Conservation (phyloP, 2,113 vertebrate genomes). For the Raja brachyura region DNA sequence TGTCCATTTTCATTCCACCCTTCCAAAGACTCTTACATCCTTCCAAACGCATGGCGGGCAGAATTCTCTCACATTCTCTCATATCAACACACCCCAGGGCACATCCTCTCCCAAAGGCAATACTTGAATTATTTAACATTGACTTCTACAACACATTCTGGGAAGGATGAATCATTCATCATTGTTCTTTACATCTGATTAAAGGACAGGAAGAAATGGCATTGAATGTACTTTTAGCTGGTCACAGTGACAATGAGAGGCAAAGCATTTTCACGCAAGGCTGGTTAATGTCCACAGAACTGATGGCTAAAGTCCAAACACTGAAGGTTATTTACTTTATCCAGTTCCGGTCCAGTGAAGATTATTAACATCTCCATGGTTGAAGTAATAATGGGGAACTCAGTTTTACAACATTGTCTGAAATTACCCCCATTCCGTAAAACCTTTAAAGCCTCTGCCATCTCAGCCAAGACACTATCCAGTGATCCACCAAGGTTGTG, state of each 20-base stretch:
- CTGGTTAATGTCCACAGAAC: not conserved
- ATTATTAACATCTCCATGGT: not conserved
- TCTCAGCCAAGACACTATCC: no score
- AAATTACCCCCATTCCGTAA: no score
- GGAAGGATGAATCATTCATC: not conserved
- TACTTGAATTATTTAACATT: constrained; percentile 25
- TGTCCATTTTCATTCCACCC: no score
- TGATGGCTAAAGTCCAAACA: not conserved
- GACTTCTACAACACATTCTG: not conserved
- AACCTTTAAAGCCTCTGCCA: no score
- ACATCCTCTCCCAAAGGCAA: not conserved
- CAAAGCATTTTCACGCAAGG: not conserved
- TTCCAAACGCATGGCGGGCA: not conserved
- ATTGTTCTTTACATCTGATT: not conserved
- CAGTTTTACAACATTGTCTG: not conserved
- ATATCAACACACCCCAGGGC: not conserved
- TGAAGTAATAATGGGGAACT: not conserved
- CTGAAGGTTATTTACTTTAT: not conserved
- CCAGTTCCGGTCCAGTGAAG: not conserved
- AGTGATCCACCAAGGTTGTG: no score
- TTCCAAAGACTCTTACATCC: no score
- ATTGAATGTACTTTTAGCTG: not conserved
- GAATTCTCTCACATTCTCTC: not conserved
- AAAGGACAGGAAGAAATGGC: not conserved
- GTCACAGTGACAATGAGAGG: not conserved